Evolutionary conservation across 2,888 invertebrate species (phyloP).

Genomic region (Morpho achilles): DNA sequence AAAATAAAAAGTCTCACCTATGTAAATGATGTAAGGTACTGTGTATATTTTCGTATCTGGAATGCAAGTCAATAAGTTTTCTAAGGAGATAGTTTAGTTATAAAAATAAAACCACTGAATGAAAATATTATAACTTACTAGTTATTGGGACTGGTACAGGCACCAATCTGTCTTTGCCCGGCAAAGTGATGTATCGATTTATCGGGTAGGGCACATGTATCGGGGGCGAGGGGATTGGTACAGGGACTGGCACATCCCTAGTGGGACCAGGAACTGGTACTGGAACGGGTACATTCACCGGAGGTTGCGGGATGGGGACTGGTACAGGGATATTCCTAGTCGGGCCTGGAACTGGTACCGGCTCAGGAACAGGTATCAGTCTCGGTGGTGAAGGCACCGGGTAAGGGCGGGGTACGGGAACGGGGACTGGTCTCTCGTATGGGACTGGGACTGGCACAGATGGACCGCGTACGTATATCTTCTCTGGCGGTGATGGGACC

Average conservation of each 20-base stretch:
- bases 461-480: conserved; percentile 43
- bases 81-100: background rate
- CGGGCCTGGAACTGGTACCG: conserved; percentile 37
- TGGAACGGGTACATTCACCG: conserved; percentile 41
- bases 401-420: conserved; percentile 41
- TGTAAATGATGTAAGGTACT: conserved; percentile 51
- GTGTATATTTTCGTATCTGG: conserved; percentile 45
- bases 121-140: conserved; percentile 33
- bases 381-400: conserved; percentile 46
- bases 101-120: background rate
- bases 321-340: conserved; percentile 35
- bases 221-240: conserved; percentile 49
- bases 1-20: conserved; percentile 43
- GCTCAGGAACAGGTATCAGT: conserved; percentile 38
- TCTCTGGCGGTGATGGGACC: conserved; percentile 46
- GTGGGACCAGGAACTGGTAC: conserved; percentile 47
- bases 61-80: conserved; percentile 28
- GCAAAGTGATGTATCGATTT: conserved; percentile 43
- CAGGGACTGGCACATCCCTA: conserved; percentile 39
- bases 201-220: conserved; percentile 45
- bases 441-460: conserved; percentile 36
- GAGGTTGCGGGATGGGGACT: conserved; percentile 45
- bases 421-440: conserved; percentile 27
- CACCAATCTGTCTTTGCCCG: conserved; percentile 45
- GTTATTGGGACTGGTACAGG: conserved; percentile 45